Evolutionary conservation across 2,888 invertebrate species (phyloP).

Genomic region (Arrhopalites spinosus): DNA sequence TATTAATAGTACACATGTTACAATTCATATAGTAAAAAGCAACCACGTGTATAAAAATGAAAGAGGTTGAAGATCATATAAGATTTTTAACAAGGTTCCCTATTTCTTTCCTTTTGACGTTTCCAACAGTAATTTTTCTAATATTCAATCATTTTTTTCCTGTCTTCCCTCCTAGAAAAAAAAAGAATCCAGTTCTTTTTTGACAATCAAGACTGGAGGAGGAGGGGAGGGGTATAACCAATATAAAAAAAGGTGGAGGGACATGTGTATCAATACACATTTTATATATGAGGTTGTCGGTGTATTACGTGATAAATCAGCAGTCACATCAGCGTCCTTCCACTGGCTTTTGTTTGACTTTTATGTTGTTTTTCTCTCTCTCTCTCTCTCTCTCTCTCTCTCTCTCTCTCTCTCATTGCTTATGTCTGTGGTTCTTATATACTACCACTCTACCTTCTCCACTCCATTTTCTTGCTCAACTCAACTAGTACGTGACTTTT

Average conservation of each 20-base stretch:
- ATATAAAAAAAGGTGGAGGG: neutral
- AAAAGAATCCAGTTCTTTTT: no score
- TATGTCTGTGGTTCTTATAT: no score
- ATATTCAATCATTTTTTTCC: no score
- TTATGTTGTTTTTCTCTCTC: conserved; percentile 8
- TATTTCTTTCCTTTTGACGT: no score
- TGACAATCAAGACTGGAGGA: neutral
- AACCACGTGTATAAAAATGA: no score
- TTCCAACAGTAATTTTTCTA: no score
- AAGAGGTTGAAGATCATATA: neutral
- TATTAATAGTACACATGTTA: neutral
- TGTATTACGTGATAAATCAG: neutral
- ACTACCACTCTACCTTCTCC: neutral
- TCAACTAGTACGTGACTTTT: conserved; percentile 18
- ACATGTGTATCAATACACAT: no score
- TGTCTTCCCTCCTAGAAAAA: no score
- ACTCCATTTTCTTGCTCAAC: neutral
- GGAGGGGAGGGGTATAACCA: conserved; percentile 14
- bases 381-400: conserved; percentile 1
- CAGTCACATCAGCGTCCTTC: neutral
- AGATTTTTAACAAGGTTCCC: no score
- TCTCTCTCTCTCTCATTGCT: conserved; percentile 1
- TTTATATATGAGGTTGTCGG: no score
- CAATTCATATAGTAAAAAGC: neutral
- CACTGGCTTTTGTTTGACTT: conserved; percentile 10